Evolutionary conservation across 2,888 invertebrate genomes (phyloP).

Genomic region (Volucella zonaria): DNA sequence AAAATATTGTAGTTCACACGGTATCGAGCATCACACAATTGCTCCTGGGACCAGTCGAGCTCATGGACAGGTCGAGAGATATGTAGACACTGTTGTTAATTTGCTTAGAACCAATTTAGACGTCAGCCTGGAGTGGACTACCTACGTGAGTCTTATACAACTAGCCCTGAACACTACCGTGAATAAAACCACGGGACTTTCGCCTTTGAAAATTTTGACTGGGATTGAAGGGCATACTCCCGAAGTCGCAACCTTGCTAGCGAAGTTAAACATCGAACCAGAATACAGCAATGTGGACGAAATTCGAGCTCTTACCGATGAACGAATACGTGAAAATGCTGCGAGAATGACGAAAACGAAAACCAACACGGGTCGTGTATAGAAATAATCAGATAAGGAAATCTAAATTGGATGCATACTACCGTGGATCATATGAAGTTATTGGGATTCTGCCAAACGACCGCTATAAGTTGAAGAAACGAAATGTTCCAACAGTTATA

Average conservation of each 20-base stretch:
- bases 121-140: no score
- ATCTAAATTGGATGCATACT: conserved; percentile 29
- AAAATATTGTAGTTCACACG: conserved; percentile 38
- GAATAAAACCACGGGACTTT: no score
- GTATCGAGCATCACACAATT: conserved; percentile 45
- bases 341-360: conserved; percentile 8
- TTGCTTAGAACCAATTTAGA: no score
- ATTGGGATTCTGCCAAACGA: conserved; percentile 36
- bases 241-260: no score
- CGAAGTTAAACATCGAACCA: no score
- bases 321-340: conserved; percentile 41
- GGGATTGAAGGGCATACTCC: no score
- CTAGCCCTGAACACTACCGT: no score
- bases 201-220: no score
- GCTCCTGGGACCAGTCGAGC: conserved; percentile 50
- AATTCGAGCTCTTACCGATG: conserved; percentile 27
- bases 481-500: conserved; percentile 2
- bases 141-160: no score
- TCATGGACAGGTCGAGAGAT: conserved; percentile 28
- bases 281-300: no score
- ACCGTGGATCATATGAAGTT: conserved; percentile 39
- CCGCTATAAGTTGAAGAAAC: conserved; percentile 35
- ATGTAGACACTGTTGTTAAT: background rate
- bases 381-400: background rate
- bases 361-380: no score